Conservation (phyloP, 2,113 vertebrate genomes). For the Microtus oregoni region DNA sequence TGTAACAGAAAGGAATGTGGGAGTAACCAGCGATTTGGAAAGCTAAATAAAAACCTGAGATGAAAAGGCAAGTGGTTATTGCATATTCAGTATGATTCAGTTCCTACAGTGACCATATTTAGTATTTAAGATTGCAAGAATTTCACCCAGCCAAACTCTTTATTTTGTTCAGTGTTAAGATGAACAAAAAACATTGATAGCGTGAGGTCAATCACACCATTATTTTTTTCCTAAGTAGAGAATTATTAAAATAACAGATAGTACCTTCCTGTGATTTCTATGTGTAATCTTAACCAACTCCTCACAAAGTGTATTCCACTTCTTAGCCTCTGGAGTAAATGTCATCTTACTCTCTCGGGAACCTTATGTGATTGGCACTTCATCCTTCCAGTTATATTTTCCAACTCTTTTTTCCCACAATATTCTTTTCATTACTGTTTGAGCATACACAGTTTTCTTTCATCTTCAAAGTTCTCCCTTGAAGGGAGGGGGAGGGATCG, state of each 20-base stretch:
- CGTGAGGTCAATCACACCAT: neutral
- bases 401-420: neutral
- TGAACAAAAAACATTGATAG: neutral
- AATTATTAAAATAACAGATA: neutral
- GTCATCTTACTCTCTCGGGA: neutral
- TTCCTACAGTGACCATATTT: neutral
- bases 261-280: neutral
- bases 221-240: neutral
- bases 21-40: neutral
- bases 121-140: neutral
- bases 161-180: no score
- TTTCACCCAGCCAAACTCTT: no score
- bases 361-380: neutral
- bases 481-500: no score
- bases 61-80: neutral
- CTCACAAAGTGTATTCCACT: neutral
- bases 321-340: neutral
- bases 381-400: neutral
- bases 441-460: neutral
- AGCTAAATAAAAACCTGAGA: neutral
- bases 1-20: constrained; percentile 4
- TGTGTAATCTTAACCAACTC: neutral
- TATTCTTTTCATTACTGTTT: neutral
- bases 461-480: neutral
- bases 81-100: neutral